Conservation (phyloP, 1,140 invertebrate species). For the Subanguina moxae region DNA sequence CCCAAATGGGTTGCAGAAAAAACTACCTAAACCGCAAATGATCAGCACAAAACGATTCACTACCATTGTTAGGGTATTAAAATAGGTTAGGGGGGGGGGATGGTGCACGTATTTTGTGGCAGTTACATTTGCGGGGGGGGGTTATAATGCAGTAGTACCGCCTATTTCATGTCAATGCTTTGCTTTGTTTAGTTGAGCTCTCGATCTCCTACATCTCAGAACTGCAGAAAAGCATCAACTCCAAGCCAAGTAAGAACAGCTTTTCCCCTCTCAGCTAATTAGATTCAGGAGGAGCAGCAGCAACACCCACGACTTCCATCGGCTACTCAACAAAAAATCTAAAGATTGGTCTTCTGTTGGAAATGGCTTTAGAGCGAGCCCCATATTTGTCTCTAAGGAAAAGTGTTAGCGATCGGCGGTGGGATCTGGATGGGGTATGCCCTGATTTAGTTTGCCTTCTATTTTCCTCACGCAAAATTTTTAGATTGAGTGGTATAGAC, state of each 20-base stretch:
- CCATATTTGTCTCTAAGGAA: conserved; percentile 23
- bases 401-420: conserved; percentile 21
- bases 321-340: not conserved
- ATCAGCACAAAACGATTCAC: no score
- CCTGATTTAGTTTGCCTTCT: not conserved
- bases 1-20: no score
- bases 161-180: no score
- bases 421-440: conserved; percentile 26
- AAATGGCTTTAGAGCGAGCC: conserved; percentile 32
- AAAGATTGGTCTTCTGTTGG: conserved; percentile 23
- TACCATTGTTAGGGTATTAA: no score
- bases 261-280: not conserved
- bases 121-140: no score
- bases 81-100: no score
- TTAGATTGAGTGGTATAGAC: conserved; percentile 29
- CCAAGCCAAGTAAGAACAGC: conserved; percentile 1
- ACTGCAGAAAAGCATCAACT: conserved; percentile 21
- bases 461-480: not conserved
- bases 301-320: not conserved
- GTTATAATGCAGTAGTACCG: no score
- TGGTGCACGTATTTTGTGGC: no score
- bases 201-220: conserved; percentile 29
- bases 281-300: not conserved
- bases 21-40: no score
- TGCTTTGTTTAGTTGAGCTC: conserved; percentile 9